Conservation (phyloP, 2,113 vertebrate species). For the Cercocebus atys region DNA sequence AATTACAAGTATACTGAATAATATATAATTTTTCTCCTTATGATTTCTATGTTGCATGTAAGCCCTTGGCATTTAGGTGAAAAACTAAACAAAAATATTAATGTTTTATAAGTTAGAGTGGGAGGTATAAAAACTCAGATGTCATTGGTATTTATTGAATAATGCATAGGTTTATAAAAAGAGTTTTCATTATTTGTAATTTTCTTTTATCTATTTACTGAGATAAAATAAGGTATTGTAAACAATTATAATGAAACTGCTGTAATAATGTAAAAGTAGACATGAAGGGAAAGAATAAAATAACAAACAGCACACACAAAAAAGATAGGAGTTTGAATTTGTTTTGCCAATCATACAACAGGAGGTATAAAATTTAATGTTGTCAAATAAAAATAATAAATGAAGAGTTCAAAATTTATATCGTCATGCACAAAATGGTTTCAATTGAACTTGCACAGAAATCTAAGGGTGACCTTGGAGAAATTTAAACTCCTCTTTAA, state of each 20-base stretch:
- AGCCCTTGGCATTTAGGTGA: not conserved
- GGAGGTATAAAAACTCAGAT: not conserved
- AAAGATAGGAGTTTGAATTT: not conserved
- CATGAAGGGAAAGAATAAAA: not conserved
- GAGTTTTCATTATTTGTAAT: not conserved
- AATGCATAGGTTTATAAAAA: not conserved
- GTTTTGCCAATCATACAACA: not conserved
- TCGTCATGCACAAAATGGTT: not conserved
- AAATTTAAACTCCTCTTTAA: not conserved
- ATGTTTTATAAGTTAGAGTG: not conserved
- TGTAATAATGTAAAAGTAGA: not conserved
- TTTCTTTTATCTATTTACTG: not conserved
- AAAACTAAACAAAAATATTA: not conserved
- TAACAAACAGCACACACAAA: not conserved
- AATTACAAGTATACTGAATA: not conserved
- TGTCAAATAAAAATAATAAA: constrained; percentile 38
- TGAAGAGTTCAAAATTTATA: constrained; percentile 19
- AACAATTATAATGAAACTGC: not conserved
- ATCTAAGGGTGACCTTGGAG: constrained; percentile 51
- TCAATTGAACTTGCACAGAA: not conserved
- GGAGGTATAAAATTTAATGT: not conserved
- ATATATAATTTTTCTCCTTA: not conserved
- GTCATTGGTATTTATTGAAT: not conserved
- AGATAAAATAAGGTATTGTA: not conserved
- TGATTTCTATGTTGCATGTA: not conserved